A percentile compares a stretch with the other conserved stretches of the same genome.
Conservation (phyloP, 2,797 vertebrate genomes). For the Artibeus jamaicensis region DNA sequence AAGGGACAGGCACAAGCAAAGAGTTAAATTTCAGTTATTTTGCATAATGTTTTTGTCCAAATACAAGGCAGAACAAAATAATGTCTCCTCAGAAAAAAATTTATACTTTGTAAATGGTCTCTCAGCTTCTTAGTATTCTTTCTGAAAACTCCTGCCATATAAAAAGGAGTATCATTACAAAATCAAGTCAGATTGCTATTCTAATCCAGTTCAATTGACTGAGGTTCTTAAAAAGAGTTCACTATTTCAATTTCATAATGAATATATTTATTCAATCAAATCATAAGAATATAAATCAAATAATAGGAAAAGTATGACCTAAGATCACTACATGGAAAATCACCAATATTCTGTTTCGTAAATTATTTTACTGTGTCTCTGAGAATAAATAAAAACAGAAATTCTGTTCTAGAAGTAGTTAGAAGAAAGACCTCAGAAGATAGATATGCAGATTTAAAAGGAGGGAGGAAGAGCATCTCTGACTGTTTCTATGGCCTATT, state of each 20-base stretch:
- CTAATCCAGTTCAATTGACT: neutral
- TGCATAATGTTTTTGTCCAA: neutral
- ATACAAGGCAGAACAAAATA: neutral
- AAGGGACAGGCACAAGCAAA: neutral
- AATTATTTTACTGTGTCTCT: neutral
- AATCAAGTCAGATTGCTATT: slow-evolving; percentile 39
- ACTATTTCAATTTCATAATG: neutral
- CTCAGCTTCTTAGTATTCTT: slow-evolving; percentile 40
- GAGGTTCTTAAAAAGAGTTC: neutral
- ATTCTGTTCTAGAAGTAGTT: neutral
- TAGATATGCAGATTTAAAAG: neutral
- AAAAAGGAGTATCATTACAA: neutral
- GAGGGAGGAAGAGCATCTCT: neutral
- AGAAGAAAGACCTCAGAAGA: neutral
- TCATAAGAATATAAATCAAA: neutral
- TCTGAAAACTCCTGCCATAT: neutral
- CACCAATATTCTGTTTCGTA: neutral
- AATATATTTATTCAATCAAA: slow-evolving; percentile 38
- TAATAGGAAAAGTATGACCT: neutral
- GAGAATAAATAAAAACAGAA: slow-evolving; percentile 29
- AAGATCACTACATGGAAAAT: neutral
- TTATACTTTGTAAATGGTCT: neutral
- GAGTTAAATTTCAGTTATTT: slow-evolving; percentile 35
- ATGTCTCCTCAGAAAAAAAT: neutral
- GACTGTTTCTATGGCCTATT: neutral